Evolutionary conservation across 1,140 invertebrate species (phyloP).

Genomic region (Berghia stephanieae): DNA sequence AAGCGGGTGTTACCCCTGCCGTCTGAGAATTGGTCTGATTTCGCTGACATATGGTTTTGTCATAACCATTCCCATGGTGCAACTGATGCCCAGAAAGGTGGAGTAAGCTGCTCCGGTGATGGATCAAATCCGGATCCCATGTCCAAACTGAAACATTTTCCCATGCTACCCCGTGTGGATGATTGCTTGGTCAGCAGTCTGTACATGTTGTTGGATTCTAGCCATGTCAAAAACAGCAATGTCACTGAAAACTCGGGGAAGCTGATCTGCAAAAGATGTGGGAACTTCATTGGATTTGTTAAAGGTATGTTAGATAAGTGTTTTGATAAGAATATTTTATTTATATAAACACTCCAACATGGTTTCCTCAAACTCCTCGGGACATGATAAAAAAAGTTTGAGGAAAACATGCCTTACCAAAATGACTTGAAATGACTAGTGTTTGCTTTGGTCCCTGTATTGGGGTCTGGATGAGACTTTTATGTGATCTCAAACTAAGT

Average conservation of each 20-base stretch:
- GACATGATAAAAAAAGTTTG: too few relatives aligned
- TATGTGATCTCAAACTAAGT: too few relatives aligned
- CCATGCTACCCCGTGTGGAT: slow-evolving; percentile 34
- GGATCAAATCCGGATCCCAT: neutral
- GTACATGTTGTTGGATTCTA: slow-evolving; percentile 39
- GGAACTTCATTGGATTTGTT: slow-evolving; percentile 44
- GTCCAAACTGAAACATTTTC: neutral
- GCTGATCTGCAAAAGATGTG: slow-evolving; percentile 43
- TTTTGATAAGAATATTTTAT: too few relatives aligned
- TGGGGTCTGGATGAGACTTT: too few relatives aligned
- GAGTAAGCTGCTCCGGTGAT: too few relatives aligned
- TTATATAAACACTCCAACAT: too few relatives aligned
- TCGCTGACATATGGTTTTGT: slow-evolving; percentile 54
- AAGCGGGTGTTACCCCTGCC: slow-evolving; percentile 47
- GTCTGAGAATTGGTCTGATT: slow-evolving; percentile 52
- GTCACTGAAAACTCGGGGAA: slow-evolving; percentile 33
- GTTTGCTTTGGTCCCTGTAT: too few relatives aligned
- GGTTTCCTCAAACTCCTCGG: too few relatives aligned
- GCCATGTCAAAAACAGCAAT: slow-evolving; percentile 29
- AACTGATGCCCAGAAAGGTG: neutral
- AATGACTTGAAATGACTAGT: too few relatives aligned
- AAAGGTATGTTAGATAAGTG: too few relatives aligned
- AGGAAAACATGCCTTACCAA: too few relatives aligned
- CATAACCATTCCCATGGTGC: slow-evolving; percentile 42
- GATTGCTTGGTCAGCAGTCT: slow-evolving; percentile 51